phyloP scores from a whole-genome alignment of 2,797 vertebrate species.

The Sebastes taczanowskii region DNA sequence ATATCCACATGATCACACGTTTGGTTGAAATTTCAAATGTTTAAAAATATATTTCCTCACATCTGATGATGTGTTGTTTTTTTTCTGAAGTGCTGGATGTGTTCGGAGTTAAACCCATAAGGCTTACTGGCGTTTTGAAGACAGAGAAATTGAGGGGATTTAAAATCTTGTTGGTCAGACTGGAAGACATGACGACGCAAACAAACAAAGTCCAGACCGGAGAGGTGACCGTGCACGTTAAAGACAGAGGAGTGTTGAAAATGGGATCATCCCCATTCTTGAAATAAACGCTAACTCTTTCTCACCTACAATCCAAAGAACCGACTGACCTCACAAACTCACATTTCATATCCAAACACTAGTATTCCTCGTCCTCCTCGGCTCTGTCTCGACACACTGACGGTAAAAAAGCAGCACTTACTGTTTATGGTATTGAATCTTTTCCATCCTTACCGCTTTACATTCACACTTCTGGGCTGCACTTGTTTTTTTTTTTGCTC shows the following conservation, averaged over 20 bases:
- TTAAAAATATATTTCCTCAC: slow-evolving; percentile 36
- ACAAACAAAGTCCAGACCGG: slow-evolving; percentile 51
- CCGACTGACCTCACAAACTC: background rate
- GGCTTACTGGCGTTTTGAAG: slow-evolving; percentile 60
- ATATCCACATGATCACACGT: slow-evolving; percentile 27
- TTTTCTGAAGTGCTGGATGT: slow-evolving; percentile 35
- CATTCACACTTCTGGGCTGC: slow-evolving; percentile 43
- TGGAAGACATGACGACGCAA: slow-evolving; percentile 68
- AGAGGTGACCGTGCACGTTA: slow-evolving; percentile 33
- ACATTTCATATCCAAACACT: background rate
- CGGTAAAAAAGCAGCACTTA: slow-evolving; percentile 25
- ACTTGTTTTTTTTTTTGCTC: slow-evolving; percentile 34
- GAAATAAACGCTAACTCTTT: background rate
- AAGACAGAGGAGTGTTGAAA: slow-evolving; percentile 24
- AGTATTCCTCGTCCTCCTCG: background rate
- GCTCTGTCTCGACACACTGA: slow-evolving; percentile 3
- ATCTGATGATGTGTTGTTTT: background rate
- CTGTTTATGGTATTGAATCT: background rate
- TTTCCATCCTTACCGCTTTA: slow-evolving; percentile 4
- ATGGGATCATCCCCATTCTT: background rate
- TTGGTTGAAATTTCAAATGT: slow-evolving; percentile 15
- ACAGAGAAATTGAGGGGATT: slow-evolving; percentile 43
- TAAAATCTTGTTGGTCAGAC: slow-evolving; percentile 55
- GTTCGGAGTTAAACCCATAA: slow-evolving; percentile 59
- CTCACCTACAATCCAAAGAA: background rate